Conservation (phyloP, 2,113 vertebrate genomes). For the Capricornis sumatraensis region DNA sequence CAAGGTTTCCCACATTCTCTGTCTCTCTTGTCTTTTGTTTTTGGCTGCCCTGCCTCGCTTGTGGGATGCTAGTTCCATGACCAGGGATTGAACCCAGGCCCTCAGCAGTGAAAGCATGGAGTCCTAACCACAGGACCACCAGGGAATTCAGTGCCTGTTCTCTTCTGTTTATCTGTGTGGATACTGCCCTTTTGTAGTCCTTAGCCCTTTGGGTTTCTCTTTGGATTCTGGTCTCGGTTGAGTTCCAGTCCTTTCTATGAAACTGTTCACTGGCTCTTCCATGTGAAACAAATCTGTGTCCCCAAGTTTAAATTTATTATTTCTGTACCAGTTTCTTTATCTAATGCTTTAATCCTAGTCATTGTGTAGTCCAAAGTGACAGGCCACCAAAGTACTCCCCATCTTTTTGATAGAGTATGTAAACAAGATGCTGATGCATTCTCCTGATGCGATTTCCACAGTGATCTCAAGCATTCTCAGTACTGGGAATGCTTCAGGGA, state of each 20-base stretch:
- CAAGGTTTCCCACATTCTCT: background rate
- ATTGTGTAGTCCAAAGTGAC: background rate
- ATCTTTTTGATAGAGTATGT: background rate
- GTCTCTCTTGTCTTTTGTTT: background rate
- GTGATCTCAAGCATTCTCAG: background rate
- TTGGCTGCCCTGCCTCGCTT: background rate
- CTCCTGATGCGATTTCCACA: background rate
- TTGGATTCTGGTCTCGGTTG: background rate
- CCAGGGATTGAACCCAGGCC: background rate
- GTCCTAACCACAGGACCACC: background rate
- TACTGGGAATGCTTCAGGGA: background rate
- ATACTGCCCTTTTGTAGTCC: background rate
- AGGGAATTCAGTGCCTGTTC: background rate
- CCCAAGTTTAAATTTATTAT: background rate
- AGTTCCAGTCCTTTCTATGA: background rate
- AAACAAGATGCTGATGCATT: background rate
- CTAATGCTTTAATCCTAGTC: background rate
- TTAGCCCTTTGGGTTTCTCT: background rate
- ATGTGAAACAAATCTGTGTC: background rate
- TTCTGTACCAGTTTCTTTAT: background rate
- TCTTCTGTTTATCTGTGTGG: background rate
- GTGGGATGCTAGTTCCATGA: background rate
- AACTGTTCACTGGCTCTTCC: background rate
- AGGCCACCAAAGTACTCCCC: background rate
- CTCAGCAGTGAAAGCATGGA: background rate